Evolutionary conservation across 2,113 vertebrate genomes (phyloP), one percentile per base, ranked within the genome.

Genomic region (Coptodon bakossiorum): DNA sequence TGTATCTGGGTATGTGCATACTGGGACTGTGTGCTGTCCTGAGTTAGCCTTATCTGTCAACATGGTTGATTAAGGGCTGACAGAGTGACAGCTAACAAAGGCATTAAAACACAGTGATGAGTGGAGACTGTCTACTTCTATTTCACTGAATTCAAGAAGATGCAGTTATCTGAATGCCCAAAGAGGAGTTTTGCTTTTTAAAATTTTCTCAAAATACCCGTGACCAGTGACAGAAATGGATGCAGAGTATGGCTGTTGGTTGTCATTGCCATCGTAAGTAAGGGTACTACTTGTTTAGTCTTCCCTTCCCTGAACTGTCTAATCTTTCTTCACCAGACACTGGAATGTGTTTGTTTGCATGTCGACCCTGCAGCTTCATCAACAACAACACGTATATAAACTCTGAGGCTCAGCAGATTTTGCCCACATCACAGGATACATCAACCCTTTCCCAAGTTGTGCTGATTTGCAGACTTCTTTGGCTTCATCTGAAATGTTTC

Each of bases 291-390:
- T 76, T 66, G 53, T 50, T 31, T 71, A 31, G 6, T 53, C 63
- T 53, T 38, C 3, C 36, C 17, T 24, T 43, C 24, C 5, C 50
- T 40, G 68, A 68, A 7, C 54, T 52, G 57, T 84, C 81, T 81
- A 11, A 22, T 73, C 45, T 85, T 71, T 85, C 50, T 71, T 89
- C 6, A 3, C 87, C 84, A 91, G 80, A 90, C 83, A 12, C 59
- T 88, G 90, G 90, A 93, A 94, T 95, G 88, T 80, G 80, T 92
- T 91, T 93, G 88, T 91, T 90, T 89, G 85, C 80, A 34, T 5
- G 7, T 3, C 6, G 7, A 90, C 81, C 54, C 79, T 54, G 59
- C 45, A 84, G 86, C 86, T 79, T 81, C 9, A 63, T 91, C 91
- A 88, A 61, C 76, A 85, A 36, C 87, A 88, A 57, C 89, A 27